phyloP scores from a whole-genome alignment of 2,888 invertebrate species.

The Liopterus haemorrhoidalis region DNA sequence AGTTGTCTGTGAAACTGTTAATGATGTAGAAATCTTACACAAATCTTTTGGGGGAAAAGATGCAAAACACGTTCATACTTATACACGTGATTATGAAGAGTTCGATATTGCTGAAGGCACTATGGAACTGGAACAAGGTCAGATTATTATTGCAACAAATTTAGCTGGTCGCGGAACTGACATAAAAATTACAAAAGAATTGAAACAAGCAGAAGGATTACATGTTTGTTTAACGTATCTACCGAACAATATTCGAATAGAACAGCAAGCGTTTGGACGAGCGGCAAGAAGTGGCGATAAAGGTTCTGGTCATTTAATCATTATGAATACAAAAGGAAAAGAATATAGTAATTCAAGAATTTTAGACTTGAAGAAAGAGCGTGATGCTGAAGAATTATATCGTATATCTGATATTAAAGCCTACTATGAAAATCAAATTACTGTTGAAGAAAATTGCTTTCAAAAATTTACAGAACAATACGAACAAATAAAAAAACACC shows the following conservation, averaged over 20 bases:
- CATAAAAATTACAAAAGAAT: slow-evolving; percentile 34
- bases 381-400: slow-evolving; percentile 29
- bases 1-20: slow-evolving; percentile 34
- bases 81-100: slow-evolving; percentile 29
- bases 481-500: slow-evolving; percentile 19
- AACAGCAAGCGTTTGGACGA: slow-evolving; percentile 43
- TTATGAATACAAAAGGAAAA: too few relatives aligned
- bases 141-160: slow-evolving; percentile 41
- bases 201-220: slow-evolving; percentile 39
- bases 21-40: slow-evolving; percentile 29
- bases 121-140: slow-evolving; percentile 24
- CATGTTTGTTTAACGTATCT: slow-evolving; percentile 42
- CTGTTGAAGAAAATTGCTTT: slow-evolving; percentile 31
- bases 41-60: slow-evolving; percentile 21
- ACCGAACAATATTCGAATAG: slow-evolving; percentile 41
- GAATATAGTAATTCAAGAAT: slow-evolving; percentile 22
- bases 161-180: slow-evolving; percentile 40
- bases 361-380: slow-evolving; percentile 28
- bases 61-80: slow-evolving; percentile 19
- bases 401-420: slow-evolving; percentile 31
- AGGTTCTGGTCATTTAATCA: slow-evolving; percentile 38
- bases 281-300: slow-evolving; percentile 40
- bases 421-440: slow-evolving; percentile 30
- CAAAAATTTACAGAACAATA: slow-evolving; percentile 27
- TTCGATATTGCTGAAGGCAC: slow-evolving; percentile 16